Evolutionary conservation across 1,140 invertebrate species (phyloP).

Genomic region (Diorhabda sublineata): DNA sequence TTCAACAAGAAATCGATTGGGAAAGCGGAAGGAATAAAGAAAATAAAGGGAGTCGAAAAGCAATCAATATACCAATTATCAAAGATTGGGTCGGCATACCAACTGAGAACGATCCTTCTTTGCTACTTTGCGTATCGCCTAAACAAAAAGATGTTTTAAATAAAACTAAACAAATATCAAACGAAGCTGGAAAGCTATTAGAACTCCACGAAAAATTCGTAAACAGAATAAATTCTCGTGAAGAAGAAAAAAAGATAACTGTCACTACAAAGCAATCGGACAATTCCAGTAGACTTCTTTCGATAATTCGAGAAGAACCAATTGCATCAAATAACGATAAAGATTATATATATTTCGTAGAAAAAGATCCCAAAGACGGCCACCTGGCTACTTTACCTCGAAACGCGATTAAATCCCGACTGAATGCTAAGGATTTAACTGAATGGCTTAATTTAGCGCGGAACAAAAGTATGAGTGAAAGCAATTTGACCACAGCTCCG

Average conservation of each 20-base stretch:
- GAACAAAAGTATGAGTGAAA: constrained; percentile 35
- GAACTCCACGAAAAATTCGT: constrained; percentile 66
- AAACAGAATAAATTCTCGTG: constrained; percentile 58
- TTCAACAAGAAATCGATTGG: not conserved
- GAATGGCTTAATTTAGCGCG: constrained; percentile 55
- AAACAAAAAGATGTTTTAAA: constrained; percentile 58
- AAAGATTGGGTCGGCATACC: constrained; percentile 56
- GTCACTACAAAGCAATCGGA: constrained; percentile 10
- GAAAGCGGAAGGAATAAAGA: not conserved
- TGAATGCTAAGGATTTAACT: constrained; percentile 49
- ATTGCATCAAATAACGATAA: constrained; percentile 24
- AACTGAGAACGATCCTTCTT: constrained; percentile 54
- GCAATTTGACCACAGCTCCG: constrained; percentile 24
- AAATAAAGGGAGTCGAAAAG: constrained; percentile 2
- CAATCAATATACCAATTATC: constrained; percentile 28
- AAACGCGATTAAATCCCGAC: constrained; percentile 29
- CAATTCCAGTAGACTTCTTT: constrained; percentile 48
- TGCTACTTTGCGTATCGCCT: constrained; percentile 67
- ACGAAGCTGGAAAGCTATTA: constrained; percentile 57
- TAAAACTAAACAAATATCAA: constrained; percentile 49
- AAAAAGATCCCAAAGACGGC: constrained; percentile 17
- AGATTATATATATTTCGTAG: constrained; percentile 14
- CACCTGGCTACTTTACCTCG: constrained; percentile 6
- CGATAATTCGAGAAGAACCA: constrained; percentile 52
- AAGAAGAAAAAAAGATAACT: constrained; percentile 38